Conservation (phyloP, 2,888 invertebrate species). For the Macrosoma leucophasiata region DNA sequence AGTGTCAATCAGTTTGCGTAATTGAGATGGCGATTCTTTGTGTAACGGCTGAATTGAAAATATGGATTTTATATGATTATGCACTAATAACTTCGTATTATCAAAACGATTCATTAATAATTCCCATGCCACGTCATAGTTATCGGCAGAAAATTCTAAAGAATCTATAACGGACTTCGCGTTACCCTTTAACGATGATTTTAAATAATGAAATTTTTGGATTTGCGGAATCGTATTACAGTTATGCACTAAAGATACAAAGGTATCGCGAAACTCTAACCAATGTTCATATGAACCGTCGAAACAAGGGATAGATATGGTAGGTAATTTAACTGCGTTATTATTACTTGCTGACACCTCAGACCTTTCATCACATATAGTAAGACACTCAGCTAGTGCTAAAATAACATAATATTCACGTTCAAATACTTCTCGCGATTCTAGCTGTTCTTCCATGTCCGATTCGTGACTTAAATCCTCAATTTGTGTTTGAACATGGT, state of each 20-base stretch:
- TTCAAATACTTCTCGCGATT: no score
- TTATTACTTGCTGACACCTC: no score
- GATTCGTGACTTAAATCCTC: no score
- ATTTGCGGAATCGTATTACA: conserved; percentile 1
- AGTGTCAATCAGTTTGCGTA: conserved; percentile 21
- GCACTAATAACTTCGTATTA: conserved; percentile 10
- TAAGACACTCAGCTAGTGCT: no score
- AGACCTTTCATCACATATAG: no score
- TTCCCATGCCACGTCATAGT: conserved; percentile 10
- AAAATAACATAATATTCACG: no score
- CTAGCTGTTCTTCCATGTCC: no score
- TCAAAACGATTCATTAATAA: conserved; percentile 8
- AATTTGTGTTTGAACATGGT: no score
- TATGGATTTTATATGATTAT: conserved; percentile 15
- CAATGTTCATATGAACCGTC: conserved; percentile 16
- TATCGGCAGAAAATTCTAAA: conserved; percentile 6
- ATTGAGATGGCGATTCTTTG: conserved; percentile 15
- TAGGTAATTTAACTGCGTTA: no score
- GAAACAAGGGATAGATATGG: conserved; percentile 12
- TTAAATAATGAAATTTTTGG: conserved; percentile 8
- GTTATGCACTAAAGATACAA: conserved; percentile 5
- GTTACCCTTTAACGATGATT: conserved; percentile 7
- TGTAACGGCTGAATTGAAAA: conserved; percentile 14
- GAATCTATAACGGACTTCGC: conserved; percentile 6
- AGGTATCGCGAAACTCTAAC: conserved; percentile 10